Conservation (phyloP, 64 coral and sea anemone species). For the Cladopsammia gracilis region DNA sequence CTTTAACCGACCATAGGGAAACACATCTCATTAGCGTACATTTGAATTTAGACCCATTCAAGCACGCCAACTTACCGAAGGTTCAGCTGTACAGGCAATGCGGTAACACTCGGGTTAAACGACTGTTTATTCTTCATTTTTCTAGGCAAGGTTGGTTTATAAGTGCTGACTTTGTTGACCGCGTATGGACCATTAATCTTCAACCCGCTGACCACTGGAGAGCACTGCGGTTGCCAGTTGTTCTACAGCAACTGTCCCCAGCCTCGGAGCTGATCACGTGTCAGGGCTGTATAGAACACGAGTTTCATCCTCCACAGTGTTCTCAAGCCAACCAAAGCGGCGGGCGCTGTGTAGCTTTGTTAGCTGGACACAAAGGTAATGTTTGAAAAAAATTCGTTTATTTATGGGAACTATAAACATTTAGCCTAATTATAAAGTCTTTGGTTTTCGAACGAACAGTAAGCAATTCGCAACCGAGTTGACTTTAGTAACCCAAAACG, state of each 20-base stretch:
- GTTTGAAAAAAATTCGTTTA: not conserved
- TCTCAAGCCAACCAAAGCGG: not conserved
- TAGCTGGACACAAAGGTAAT: slow-evolving; percentile 39
- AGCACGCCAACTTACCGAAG: too few species aligned
- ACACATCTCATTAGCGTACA: not conserved
- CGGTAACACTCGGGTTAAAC: too few species aligned
- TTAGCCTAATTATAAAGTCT: too few species aligned
- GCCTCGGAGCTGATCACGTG: slow-evolving; percentile 16
- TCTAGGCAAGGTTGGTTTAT: slow-evolving; percentile 45
- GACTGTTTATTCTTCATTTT: not conserved
- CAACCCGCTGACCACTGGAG: slow-evolving; percentile 59
- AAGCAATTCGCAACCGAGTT: too few species aligned
- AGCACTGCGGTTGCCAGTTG: slow-evolving; percentile 4
- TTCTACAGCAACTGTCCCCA: slow-evolving; percentile 2
- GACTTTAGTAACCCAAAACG: too few species aligned
- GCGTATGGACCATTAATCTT: slow-evolving; percentile 21
- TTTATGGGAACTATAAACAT: too few species aligned
- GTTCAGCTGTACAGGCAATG: too few species aligned
- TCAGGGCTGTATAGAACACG: slow-evolving; percentile 9
- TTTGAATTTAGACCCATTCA: too few species aligned
- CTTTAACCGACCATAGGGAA: not conserved
- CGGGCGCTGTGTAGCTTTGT: not conserved
- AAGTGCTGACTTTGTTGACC: slow-evolving; percentile 11
- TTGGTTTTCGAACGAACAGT: too few species aligned
- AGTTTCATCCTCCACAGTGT: slow-evolving; percentile 37